Evolutionary conservation across 1,140 invertebrate species (phyloP).

Genomic region (Thaumatotibia leucotreta): DNA sequence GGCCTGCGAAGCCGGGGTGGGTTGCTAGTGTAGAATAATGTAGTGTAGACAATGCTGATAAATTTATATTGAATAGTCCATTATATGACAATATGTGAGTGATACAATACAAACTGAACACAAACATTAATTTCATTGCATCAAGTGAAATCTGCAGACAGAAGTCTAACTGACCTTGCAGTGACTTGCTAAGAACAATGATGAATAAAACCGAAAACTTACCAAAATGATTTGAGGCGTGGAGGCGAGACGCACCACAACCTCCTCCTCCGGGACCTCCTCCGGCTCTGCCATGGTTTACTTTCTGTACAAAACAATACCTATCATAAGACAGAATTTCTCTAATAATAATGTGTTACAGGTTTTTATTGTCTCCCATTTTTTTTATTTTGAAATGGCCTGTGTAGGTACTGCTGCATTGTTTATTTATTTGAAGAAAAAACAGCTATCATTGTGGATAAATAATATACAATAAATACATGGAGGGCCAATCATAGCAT

Average conservation of each 20-base stretch:
- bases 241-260: conserved; percentile 37
- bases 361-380: background rate
- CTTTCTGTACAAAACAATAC: too few relatives aligned
- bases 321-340: background rate
- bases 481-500: background rate
- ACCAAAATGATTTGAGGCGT: conserved; percentile 45
- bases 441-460: too few relatives aligned
- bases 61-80: too few relatives aligned
- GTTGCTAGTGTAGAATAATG: too few relatives aligned
- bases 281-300: conserved; percentile 38
- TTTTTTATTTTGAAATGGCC: background rate
- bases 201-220: conserved; percentile 27
- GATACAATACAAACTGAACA: too few relatives aligned
- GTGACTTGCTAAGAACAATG: too few relatives aligned
- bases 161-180: too few relatives aligned
- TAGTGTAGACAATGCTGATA: too few relatives aligned
- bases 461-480: background rate
- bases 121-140: too few relatives aligned
- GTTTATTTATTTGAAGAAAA: background rate
- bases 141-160: too few relatives aligned
- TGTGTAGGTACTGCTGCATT: background rate
- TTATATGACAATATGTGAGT: too few relatives aligned
- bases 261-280: conserved; percentile 46
- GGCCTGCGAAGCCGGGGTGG: too few relatives aligned
- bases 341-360: background rate